Evolutionary conservation across 2,888 invertebrate species (phyloP).

Genomic region (Mythimna impura): DNA sequence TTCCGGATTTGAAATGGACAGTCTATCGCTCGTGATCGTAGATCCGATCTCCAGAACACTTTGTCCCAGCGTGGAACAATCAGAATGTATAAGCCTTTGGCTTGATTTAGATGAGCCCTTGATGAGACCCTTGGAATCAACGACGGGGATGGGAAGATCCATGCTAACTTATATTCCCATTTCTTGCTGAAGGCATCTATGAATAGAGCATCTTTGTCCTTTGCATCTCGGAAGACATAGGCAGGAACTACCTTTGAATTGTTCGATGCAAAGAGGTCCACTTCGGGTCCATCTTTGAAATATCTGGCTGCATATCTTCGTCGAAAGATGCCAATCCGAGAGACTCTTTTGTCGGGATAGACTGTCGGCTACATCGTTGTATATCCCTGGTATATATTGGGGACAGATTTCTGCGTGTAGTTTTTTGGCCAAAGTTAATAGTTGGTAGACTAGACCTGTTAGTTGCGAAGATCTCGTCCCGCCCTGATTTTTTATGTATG

Average conservation of each 20-base stretch:
- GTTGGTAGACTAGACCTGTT: background rate
- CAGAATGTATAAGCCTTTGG: slow-evolving; percentile 5
- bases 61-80: background rate
- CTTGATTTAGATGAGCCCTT: slow-evolving; percentile 11
- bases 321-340: background rate
- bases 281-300: no score
- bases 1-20: slow-evolving; percentile 2
- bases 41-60: slow-evolving; percentile 16
- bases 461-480: background rate
- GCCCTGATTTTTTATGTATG: slow-evolving; percentile 10
- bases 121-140: background rate
- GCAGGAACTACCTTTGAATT: no score
- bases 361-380: slow-evolving; percentile 19
- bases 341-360: background rate
- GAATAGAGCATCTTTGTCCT: slow-evolving; percentile 8
- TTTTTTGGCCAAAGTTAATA: background rate
- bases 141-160: background rate
- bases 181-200: slow-evolving; percentile 22
- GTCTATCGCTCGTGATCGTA: background rate
- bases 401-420: background rate
- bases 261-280: no score
- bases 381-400: slow-evolving; percentile 4
- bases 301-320: background rate
- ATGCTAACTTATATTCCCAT: slow-evolving; percentile 8
- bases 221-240: no score